Evolutionary conservation across 2,113 vertebrate species (phyloP).

Genomic region (Odobenus rosmarus): DNA sequence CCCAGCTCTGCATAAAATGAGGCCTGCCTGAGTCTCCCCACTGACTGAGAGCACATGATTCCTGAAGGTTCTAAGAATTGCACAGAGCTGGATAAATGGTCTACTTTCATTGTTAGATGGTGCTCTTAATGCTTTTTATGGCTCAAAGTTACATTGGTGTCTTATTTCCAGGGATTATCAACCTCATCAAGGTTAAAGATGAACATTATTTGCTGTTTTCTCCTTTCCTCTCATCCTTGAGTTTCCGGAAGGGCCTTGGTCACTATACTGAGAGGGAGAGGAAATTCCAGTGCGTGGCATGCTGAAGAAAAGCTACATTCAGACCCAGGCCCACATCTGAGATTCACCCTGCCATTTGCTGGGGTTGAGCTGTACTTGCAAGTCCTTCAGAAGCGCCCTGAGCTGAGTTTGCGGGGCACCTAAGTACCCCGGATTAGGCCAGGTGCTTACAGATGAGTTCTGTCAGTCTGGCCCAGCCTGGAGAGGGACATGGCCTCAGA

Average conservation of each 20-base stretch:
- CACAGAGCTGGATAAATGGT: not conserved
- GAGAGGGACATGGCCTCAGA: not conserved
- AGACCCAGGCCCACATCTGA: not conserved
- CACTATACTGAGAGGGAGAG: not conserved
- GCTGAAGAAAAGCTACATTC: not conserved
- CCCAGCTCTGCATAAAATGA: not conserved
- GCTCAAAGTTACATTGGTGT: not conserved
- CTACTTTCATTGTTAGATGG: not conserved
- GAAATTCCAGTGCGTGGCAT: not conserved
- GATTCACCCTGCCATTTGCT: not conserved
- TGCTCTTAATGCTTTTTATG: not conserved
- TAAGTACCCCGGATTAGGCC: not conserved
- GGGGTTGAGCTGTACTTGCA: not conserved
- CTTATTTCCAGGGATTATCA: not conserved
- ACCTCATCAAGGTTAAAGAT: not conserved
- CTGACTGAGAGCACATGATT: not conserved
- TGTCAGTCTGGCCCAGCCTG: not conserved
- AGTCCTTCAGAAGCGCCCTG: not conserved
- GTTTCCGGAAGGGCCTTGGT: not conserved
- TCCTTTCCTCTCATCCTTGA: not conserved
- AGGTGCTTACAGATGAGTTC: not conserved
- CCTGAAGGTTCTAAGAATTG: not conserved
- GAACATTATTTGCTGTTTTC: not conserved
- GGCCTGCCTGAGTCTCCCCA: not conserved
- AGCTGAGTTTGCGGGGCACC: not conserved